Conservation (phyloP, 2,113 vertebrate species). For the Bettongia penicillata region DNA sequence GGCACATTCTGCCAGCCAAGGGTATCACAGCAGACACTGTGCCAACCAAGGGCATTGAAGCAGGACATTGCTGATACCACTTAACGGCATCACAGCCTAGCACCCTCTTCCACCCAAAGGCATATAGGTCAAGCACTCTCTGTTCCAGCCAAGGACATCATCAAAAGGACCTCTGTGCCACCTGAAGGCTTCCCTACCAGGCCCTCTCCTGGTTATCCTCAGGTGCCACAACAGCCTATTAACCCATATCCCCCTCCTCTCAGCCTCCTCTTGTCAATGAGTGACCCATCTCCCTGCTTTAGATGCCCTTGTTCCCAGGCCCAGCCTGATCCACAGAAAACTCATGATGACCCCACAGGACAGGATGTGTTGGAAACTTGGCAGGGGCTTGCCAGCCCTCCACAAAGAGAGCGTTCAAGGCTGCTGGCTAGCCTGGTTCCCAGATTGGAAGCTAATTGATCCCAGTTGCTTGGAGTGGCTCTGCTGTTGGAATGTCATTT, state of each 20-base stretch:
- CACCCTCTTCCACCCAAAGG: background rate
- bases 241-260: background rate
- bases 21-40: background rate
- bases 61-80: background rate
- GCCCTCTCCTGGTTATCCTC: background rate
- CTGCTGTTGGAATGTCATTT: conserved; percentile 79
- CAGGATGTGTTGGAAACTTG: background rate
- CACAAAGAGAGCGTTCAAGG: background rate
- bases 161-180: background rate
- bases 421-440: background rate
- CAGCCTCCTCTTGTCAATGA: background rate
- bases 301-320: background rate
- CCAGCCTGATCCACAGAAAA: background rate
- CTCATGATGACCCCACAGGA: background rate
- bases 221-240: background rate
- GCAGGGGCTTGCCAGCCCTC: background rate
- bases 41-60: background rate
- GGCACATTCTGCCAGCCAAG: background rate
- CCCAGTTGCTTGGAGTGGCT: conserved; percentile 65
- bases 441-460: conserved; percentile 67
- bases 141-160: too few relatives aligned
- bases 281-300: background rate
- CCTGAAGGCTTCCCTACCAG: background rate
- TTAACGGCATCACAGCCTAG: background rate
- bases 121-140: background rate